Base-by-base conservation (phyloP, 2,797 vertebrate genomes). In the Protosalanx chinensis region DNA sequence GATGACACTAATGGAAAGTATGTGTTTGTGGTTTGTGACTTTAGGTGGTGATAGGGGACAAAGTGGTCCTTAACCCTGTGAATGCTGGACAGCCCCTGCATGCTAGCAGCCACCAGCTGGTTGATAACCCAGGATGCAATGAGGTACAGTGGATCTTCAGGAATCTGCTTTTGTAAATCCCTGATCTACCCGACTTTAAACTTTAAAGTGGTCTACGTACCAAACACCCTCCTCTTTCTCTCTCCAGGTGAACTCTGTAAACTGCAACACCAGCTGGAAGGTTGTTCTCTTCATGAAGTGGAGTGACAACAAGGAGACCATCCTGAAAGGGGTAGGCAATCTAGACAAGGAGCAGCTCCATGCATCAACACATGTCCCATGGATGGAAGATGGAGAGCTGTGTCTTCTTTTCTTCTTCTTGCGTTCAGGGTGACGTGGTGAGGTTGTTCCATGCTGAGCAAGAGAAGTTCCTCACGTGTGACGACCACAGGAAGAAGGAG, bases 221-320 rank as follows among this genome's bases (percentile, higher is more conserved):
- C 51, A 16, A 16, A 56, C 41, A 3, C 12, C 35, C 6, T 46
- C 41, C 41, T 46, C 41, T 12, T 46, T 8, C 41, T 46, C 41
- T 46, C 82, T 81, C 46, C 79, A 99, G 97, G 96, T 98, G 59
- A 99, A 99, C 89, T 98, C 97, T 0, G 97, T 99, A 75, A 99
- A 99, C 89, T 98, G 97, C 84, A 98, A 95, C 84, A 98, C 97
- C 62, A 98, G 97, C 90, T 98, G 97, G 97, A 98, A 98, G 85
- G 96, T 98, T 1, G 97, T 98, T 67, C 91, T 98, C 63, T 98
- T 98, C 74, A 98, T 98, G 97, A 98, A 98, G 85, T 98, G 97
- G 97, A 94, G 95, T 0, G 97, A 98, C 82, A 98, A 98, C 85
- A 96, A 97, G 81, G 97, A 98, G 23, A 88, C 95, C 81, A 93